Percentiles rank a stretch among this genome's conserved stretches.
phyloP scores from a whole-genome alignment of 2,113 vertebrate species.

The Varanus salvator region DNA sequence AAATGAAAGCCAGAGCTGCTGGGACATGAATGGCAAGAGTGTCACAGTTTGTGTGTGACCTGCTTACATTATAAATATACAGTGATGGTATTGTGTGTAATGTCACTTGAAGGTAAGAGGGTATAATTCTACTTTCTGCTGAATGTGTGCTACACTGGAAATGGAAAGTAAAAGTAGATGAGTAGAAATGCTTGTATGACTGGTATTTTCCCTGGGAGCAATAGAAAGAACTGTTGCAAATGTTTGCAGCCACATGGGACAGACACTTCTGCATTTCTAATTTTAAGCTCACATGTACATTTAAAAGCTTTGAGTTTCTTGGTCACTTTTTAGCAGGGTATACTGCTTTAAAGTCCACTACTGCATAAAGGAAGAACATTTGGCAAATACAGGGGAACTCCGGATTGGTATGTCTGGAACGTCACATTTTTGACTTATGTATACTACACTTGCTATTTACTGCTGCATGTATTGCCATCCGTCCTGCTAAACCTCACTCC shows the following conservation, averaged over 20 bases:
- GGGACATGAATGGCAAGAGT: neutral
- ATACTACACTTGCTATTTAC: neutral
- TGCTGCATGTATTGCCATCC: neutral
- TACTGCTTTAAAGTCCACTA: neutral
- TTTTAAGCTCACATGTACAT: neutral
- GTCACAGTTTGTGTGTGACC: neutral
- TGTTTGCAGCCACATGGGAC: neutral
- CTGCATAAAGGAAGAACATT: neutral
- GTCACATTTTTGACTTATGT: neutral
- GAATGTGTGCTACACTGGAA: neutral
- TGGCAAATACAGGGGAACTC: too few relatives aligned
- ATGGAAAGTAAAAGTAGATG: neutral
- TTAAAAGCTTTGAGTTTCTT: neutral
- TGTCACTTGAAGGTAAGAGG: neutral
- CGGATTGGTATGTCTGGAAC: neutral
- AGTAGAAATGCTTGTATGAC: neutral
- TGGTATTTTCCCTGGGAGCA: neutral
- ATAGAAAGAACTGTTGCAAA: neutral
- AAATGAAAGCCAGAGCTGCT: neutral
- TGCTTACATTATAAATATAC: neutral
- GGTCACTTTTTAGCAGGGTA: neutral
- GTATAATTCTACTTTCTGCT: neutral
- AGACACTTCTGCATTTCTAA: neutral
- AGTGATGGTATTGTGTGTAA: neutral
- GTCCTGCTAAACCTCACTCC: neutral